Base-by-base conservation (phyloP, 2,113 vertebrate genomes). In the Myiagra hebetior region DNA sequence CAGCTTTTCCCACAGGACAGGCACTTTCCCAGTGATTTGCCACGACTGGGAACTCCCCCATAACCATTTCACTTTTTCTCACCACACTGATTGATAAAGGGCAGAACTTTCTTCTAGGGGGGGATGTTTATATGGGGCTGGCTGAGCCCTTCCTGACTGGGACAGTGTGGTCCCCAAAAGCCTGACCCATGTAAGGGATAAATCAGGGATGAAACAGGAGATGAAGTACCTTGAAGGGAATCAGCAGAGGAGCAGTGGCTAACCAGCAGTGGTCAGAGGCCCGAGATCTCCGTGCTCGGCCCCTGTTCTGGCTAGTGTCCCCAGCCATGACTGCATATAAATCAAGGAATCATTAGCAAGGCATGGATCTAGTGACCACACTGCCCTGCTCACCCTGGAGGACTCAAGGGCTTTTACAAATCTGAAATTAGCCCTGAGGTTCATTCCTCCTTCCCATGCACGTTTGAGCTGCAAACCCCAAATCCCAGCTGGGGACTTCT, bases 261-360 rank as follows among this genome's bases (percentile, higher is more conserved):
- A 79, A 39, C 1, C 4, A 75, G 79, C 19, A 46, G 26, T 70
- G 10, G 1, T 65, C 74, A 87, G 60, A 82, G 19, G 57, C 35
- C 22, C 0, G 0, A 60, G 37, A 46, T 77, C 18, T 86, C 15
- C 3, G 1, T 42, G 33, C 41, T 63, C 2, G 0, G 27, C 57
- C 12, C 73, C 27, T 13, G 0, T 60, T 65, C 47, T 77, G 49
- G 21, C 2, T 15, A 7, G 12, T 37, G 16, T 72, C 23, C 30
- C 44, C 9, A 7, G 42, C 35, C 49, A 39, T 17, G 41, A 41
- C 46, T 0, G 0, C 46, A 62, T 26, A 42, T 26, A 63, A 78
- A 87, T 63, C 0, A 0, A 62, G 44, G 41, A 62, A 24, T 85
- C 20, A 24, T 62, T 70, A 84, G 37, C 31, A 33, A 65, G 33